These are phyloP conservation scores for Lasaia peninsularis DNA, from an alignment of 1,140 invertebrate species.

Conservation along the genomic window DNA sequence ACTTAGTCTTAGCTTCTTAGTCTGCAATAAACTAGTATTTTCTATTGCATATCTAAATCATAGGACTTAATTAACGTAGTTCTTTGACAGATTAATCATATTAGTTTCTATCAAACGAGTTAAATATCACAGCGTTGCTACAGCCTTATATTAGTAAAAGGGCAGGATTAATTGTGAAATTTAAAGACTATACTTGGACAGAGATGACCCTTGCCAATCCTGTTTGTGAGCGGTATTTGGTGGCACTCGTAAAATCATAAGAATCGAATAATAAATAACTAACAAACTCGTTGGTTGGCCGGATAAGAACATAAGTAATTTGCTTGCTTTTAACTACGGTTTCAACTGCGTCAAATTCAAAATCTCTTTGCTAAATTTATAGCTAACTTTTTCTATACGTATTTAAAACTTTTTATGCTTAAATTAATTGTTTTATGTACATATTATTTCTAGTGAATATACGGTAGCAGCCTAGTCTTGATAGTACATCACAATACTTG, in stretches of 20 bases:
- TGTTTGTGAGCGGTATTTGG: conserved; percentile 57
- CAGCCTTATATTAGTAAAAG: conserved; percentile 22
- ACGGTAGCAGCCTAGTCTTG: too few relatives aligned
- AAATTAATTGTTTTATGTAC: too few relatives aligned
- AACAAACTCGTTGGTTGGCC: not conserved
- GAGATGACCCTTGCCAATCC: conserved; percentile 32
- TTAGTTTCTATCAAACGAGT: not conserved
- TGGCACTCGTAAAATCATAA: conserved; percentile 34
- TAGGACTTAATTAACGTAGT: not conserved
- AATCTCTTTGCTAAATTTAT: too few relatives aligned
- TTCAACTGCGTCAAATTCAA: too few relatives aligned
- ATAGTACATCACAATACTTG: too few relatives aligned
- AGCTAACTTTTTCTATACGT: too few relatives aligned
- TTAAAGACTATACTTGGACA: conserved; percentile 19
- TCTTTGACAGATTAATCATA: conserved; percentile 3
- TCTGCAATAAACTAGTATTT: not conserved
- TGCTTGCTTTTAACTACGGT: too few relatives aligned
- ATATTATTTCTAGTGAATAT: too few relatives aligned
- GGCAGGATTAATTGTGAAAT: conserved; percentile 42
- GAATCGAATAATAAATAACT: not conserved
- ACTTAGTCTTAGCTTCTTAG: not conserved
- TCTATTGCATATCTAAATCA: not conserved
- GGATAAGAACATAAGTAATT: too few relatives aligned
- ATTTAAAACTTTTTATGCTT: too few relatives aligned
- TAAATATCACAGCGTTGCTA: not conserved